Evolutionary conservation across 2,113 vertebrate species (phyloP).

Genomic region (Microtus montanus): DNA sequence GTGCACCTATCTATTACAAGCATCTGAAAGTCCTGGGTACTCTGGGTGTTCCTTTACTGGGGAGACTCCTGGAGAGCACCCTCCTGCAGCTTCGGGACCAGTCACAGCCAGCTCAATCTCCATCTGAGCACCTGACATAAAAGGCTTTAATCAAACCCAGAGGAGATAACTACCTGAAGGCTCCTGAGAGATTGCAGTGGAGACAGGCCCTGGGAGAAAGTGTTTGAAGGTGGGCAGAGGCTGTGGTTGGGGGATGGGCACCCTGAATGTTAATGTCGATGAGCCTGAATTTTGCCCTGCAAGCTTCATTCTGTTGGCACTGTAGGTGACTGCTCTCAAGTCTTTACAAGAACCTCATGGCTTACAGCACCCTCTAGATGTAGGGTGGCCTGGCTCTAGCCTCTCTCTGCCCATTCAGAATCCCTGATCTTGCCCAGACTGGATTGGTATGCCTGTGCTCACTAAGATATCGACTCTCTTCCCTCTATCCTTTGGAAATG

Average conservation of each 20-base stretch:
- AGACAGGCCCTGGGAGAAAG: background rate
- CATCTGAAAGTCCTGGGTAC: background rate
- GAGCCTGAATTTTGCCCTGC: background rate
- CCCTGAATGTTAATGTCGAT: background rate
- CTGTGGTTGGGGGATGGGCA: background rate
- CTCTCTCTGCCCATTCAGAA: background rate
- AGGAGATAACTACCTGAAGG: constrained; percentile 60
- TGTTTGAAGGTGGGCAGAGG: background rate
- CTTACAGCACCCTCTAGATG: accelerated
- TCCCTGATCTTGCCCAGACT: background rate
- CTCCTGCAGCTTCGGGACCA: constrained; percentile 76
- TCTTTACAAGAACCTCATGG: background rate
- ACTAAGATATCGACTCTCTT: background rate
- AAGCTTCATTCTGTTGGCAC: background rate
- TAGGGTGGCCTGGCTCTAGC: background rate
- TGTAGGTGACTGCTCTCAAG: background rate
- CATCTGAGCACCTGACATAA: constrained; percentile 78
- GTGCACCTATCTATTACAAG: accelerated
- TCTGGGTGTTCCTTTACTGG: constrained; percentile 56
- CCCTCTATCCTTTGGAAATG: background rate
- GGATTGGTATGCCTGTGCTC: background rate
- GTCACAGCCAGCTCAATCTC: constrained; percentile 77
- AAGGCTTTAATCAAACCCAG: constrained; percentile 72
- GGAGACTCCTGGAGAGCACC: constrained; percentile 75
- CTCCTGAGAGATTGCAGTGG: constrained; percentile 4